phyloP scores from a whole-genome alignment of 2,797 vertebrate species.

The Phrynocephalus vlangalii region DNA sequence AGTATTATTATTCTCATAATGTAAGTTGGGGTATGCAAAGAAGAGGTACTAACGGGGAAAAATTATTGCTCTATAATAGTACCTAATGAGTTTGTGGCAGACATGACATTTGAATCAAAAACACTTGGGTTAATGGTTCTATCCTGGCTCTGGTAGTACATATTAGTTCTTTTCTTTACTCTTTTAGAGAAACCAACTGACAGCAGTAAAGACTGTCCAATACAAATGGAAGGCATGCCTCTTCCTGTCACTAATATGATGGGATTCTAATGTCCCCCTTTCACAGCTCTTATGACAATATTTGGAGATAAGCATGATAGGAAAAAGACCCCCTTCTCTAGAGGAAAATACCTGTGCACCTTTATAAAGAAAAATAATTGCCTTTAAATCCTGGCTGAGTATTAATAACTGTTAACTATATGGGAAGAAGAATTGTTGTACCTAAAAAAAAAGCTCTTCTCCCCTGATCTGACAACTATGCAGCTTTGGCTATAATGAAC shows the following conservation, averaged over 20 bases:
- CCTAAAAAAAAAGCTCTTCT: not conserved
- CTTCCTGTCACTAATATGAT: not conserved
- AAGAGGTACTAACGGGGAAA: not conserved
- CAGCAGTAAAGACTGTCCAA: not conserved
- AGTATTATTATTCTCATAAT: not conserved
- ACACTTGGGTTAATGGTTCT: not conserved
- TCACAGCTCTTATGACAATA: not conserved
- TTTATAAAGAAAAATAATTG: constrained; percentile 42
- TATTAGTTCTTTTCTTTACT: not conserved
- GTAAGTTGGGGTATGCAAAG: too few relatives aligned
- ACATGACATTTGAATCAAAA: not conserved
- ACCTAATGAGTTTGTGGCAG: not conserved
- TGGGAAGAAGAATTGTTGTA: constrained; percentile 51
- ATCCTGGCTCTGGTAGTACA: not conserved
- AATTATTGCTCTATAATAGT: not conserved
- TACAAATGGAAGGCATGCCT: not conserved
- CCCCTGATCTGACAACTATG: constrained; percentile 58
- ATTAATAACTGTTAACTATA: constrained; percentile 43
- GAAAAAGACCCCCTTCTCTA: not conserved
- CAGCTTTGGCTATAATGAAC: constrained; percentile 48
- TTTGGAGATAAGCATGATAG: not conserved
- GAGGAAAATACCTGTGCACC: not conserved
- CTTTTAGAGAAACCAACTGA: not conserved
- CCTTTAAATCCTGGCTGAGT: constrained; percentile 34
- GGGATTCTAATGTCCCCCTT: not conserved